These are phyloP conservation scores for Drosophila suboccidentalis DNA, from an alignment of 2,888 invertebrate species.

Conservation along the genomic window DNA sequence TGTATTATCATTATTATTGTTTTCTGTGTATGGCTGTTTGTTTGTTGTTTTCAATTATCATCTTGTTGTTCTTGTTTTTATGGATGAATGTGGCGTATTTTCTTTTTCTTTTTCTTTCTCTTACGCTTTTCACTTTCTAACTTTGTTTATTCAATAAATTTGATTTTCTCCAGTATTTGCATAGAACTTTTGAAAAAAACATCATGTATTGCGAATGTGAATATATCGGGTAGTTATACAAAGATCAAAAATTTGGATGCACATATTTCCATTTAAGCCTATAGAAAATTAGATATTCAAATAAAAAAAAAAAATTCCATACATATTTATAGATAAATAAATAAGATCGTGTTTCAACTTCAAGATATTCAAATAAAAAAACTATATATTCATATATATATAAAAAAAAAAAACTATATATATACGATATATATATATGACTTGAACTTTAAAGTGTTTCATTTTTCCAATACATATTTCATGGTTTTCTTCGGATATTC, in stretches of 20 bases:
- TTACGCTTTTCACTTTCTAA: neutral
- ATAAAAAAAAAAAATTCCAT: neutral
- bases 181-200: slow-evolving; percentile 74
- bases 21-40: slow-evolving; percentile 15
- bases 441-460: slow-evolving; percentile 43
- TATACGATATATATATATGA: slow-evolving; percentile 47
- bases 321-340: slow-evolving; percentile 15
- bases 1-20: slow-evolving; percentile 30
- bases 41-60: slow-evolving; percentile 32
- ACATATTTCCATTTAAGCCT: slow-evolving; percentile 22
- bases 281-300: slow-evolving; percentile 12
- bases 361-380: slow-evolving; percentile 34
- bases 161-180: slow-evolving; percentile 64
- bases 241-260: slow-evolving; percentile 18
- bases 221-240: slow-evolving; percentile 27
- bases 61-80: slow-evolving; percentile 44
- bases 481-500: slow-evolving; percentile 33
- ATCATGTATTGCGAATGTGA: slow-evolving; percentile 30
- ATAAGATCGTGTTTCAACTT: slow-evolving; percentile 39
- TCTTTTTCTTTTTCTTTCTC: slow-evolving; percentile 38
- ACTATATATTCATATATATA: slow-evolving; percentile 40
- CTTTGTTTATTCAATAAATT: slow-evolving; percentile 33
- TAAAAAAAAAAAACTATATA: slow-evolving; percentile 16
- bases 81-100: slow-evolving; percentile 75
- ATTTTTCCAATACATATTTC: slow-evolving; percentile 55